Conservation (phyloP, 2,113 vertebrate genomes). For the Corythoichthys intestinalis region DNA sequence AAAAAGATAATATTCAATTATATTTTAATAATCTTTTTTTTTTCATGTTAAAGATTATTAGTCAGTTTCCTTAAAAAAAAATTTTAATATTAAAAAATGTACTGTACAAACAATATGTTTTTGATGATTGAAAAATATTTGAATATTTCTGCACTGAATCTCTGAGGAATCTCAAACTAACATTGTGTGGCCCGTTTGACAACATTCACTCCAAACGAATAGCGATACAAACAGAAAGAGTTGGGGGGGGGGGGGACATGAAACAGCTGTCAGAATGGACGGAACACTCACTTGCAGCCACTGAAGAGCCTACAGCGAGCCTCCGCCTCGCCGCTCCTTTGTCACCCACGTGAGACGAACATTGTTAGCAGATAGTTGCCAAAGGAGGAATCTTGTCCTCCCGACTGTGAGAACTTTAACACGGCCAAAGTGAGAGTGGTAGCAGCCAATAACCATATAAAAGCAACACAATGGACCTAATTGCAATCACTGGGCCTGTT, state of each 20-base stretch:
- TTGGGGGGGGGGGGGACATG: no score
- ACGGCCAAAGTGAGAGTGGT: slow-evolving; percentile 47
- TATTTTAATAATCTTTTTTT: no score
- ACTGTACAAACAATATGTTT: not conserved
- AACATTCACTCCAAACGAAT: slow-evolving; percentile 59
- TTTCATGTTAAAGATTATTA: no score
- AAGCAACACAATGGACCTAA: slow-evolving; percentile 70
- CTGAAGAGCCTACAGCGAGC: slow-evolving; percentile 42
- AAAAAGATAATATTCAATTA: no score
- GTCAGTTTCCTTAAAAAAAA: no score
- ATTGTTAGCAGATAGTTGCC: slow-evolving; percentile 87
- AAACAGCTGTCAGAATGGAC: slow-evolving; percentile 68
- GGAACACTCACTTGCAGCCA: slow-evolving; percentile 47
- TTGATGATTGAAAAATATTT: not conserved
- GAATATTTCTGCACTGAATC: not conserved
- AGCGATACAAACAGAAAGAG: slow-evolving; percentile 15
- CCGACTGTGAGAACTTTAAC: slow-evolving; percentile 75
- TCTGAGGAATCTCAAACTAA: slow-evolving; percentile 18
- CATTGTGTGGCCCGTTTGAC: slow-evolving; percentile 56
- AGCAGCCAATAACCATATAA: slow-evolving; percentile 80
- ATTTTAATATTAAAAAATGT: no score
- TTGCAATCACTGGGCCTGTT: slow-evolving; percentile 68
- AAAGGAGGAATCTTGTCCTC: slow-evolving; percentile 62
- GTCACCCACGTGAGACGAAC: slow-evolving; percentile 77
- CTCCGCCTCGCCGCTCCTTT: slow-evolving; percentile 62